Conservation (phyloP, 2,113 vertebrate species). For the Dipodomys ordii region DNA sequence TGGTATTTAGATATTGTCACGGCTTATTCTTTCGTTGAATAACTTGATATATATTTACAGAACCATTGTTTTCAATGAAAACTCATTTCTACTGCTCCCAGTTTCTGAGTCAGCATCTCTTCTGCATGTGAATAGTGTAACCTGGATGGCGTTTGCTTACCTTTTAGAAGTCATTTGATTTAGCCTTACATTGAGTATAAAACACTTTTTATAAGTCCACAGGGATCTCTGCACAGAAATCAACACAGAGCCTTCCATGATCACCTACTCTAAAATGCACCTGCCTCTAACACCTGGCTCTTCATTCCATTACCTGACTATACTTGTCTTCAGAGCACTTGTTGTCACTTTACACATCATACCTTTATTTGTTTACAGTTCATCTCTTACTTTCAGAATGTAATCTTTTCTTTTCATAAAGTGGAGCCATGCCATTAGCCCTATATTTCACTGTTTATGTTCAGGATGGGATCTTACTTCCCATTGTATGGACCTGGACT, state of each 20-base stretch:
- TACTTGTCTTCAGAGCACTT: conserved; percentile 57
- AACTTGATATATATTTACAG: background rate
- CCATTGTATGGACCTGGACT: too few relatives aligned
- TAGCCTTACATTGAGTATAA: background rate
- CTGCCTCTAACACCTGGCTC: conserved; percentile 2
- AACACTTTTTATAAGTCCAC: conserved; percentile 45
- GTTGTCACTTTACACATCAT: background rate
- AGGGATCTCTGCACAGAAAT: conserved; percentile 43
- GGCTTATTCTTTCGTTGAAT: background rate
- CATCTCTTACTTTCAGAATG: background rate
- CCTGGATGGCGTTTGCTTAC: background rate
- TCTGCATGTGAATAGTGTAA: background rate
- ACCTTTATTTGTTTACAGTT: conserved; percentile 26
- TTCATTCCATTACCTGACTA: conserved; percentile 26
- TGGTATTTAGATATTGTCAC: conserved; percentile 37
- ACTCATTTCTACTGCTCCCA: background rate
- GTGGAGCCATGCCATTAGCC: too few relatives aligned
- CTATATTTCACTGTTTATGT: too few relatives aligned
- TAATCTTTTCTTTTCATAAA: too few relatives aligned
- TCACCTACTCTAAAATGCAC: conserved; percentile 42
- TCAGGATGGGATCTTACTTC: too few relatives aligned
- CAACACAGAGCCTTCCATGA: conserved; percentile 18
- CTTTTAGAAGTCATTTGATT: conserved; percentile 31
- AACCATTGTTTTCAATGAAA: background rate
- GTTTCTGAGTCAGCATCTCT: conserved; percentile 5